Conservation (phyloP, 2,797 vertebrate genomes). For the Gephyroberyx darwinii region DNA sequence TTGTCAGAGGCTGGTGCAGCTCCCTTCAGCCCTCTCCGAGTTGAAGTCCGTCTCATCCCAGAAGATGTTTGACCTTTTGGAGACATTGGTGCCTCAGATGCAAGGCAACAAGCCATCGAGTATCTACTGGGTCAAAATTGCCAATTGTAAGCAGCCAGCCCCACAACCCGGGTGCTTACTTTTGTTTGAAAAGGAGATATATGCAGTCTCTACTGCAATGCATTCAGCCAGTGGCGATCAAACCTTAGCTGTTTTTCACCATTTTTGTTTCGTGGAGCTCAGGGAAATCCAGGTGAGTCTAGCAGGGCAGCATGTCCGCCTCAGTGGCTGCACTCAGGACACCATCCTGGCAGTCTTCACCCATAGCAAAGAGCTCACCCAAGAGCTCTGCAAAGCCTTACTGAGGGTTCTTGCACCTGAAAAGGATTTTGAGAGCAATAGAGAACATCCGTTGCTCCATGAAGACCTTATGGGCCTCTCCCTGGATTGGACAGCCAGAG, state of each 20-base stretch:
- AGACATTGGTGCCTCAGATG: conserved; percentile 59
- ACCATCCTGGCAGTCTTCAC: conserved; percentile 78
- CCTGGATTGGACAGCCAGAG: conserved; percentile 79
- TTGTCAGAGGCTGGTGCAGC: conserved; percentile 76
- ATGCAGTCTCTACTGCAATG: conserved; percentile 47
- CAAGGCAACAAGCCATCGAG: conserved; percentile 48
- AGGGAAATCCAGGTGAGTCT: conserved; percentile 81
- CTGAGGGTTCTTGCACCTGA: conserved; percentile 59
- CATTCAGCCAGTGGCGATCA: background rate
- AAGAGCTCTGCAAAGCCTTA: conserved; percentile 79
- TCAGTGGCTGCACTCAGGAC: conserved; percentile 69
- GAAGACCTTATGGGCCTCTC: conserved; percentile 82
- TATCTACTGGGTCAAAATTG: conserved; percentile 81
- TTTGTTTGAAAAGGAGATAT: conserved; percentile 71
- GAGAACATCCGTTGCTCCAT: conserved; percentile 77
- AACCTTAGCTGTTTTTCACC: conserved; percentile 56
- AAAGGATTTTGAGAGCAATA: conserved; percentile 12
- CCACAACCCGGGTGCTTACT: conserved; percentile 79
- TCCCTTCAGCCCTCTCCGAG: conserved; percentile 74
- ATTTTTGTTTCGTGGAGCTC: conserved; percentile 64
- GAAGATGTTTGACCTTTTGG: conserved; percentile 66
- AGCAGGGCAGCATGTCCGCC: conserved; percentile 79
- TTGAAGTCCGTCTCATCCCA: conserved; percentile 66
- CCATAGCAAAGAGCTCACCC: conserved; percentile 80
- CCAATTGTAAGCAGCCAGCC: conserved; percentile 45